Base-by-base conservation (phyloP, 2,113 vertebrate genomes). In the Morone saxatilis region DNA sequence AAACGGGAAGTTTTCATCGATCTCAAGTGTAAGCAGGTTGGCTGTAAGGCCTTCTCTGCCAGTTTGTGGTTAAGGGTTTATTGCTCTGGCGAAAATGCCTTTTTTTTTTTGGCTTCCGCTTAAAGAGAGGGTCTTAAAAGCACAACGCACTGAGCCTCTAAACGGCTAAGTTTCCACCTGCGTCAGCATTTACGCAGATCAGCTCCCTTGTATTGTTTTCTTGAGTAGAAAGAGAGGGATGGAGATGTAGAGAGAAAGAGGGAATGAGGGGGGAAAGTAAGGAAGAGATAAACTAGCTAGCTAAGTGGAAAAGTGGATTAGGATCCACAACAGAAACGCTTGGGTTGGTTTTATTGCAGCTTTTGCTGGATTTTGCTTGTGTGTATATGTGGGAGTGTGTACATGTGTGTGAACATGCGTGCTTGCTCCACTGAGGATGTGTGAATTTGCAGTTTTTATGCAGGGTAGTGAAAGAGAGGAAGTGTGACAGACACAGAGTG, bases 261-360 rank as follows among this genome's bases (percentile, higher is more conserved):
- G 12, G 84, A 47, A 38, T 25, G 74, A 48, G 22, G 31, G 7
- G 45, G 20, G 43, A 43, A 59, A 69, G 75, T 57, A 74, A 75
- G 80, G 66, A 72, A 48, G 86, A 89, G 76, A 89, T 86, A 87
- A 68, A 90, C 84, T 40, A 60, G 90, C 88, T 47, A 60, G 87
- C 87, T 89, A 85, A 91, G 91, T 93, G 89, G 89, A 88, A 93
- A 93, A 93, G 88, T 91, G 90, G 91, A 94, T 94, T 90, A 93
- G 83, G 83, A 85, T 88, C 87, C 90, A 87, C 88, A 89, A 86
- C 89, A 92, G 88, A 90, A 91, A 90, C 56, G 84, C 91, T 90
- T 77, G 84, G 83, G 79, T 91, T 71, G 83, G 87, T 91, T 87
- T 86, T 93, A 89, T 90, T 82, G 84, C 63, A 12, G 82, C 83